These are phyloP conservation scores for Rhopalosiphum padi DNA, from an alignment of 1,140 invertebrate species.

Conservation along the genomic window DNA sequence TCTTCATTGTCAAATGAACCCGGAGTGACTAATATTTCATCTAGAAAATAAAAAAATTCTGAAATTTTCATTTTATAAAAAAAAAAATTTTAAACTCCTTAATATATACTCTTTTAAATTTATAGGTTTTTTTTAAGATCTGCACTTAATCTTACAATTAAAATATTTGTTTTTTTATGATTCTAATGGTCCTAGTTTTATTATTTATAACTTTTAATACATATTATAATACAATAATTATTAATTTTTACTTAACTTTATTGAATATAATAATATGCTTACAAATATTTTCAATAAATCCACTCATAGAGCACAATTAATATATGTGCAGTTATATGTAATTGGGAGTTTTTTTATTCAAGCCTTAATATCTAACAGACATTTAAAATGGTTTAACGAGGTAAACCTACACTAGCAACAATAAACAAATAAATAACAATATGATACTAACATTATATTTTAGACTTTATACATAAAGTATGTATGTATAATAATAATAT, in stretches of 20 bases:
- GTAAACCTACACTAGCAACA: too few species aligned
- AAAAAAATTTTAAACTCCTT: neutral
- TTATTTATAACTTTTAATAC: neutral
- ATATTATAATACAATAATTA: neutral
- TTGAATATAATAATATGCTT: too few species aligned
- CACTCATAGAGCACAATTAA: too few species aligned
- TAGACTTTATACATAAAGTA: too few species aligned
- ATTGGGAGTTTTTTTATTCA: too few species aligned
- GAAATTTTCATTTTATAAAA: neutral
- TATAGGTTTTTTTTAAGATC: neutral
- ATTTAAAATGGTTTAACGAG: too few species aligned
- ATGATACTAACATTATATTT: too few species aligned
- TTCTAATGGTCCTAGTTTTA: neutral
- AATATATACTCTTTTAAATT: neutral
- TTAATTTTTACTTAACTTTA: neutral
- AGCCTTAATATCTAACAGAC: too few species aligned
- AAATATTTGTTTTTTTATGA: neutral
- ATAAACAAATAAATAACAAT: too few species aligned
- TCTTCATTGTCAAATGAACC: slow-evolving; percentile 68
- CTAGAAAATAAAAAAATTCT: slow-evolving; percentile 65
- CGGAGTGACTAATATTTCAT: slow-evolving; percentile 83
- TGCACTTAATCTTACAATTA: neutral
- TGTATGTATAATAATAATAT: too few species aligned
- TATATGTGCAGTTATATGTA: too few species aligned
- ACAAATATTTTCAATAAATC: too few species aligned